A percentile compares a stretch with the other conserved stretches of the same genome.
Evolutionary conservation across 2,113 vertebrate species (phyloP).

Genomic region (Varanus komodoensis): DNA sequence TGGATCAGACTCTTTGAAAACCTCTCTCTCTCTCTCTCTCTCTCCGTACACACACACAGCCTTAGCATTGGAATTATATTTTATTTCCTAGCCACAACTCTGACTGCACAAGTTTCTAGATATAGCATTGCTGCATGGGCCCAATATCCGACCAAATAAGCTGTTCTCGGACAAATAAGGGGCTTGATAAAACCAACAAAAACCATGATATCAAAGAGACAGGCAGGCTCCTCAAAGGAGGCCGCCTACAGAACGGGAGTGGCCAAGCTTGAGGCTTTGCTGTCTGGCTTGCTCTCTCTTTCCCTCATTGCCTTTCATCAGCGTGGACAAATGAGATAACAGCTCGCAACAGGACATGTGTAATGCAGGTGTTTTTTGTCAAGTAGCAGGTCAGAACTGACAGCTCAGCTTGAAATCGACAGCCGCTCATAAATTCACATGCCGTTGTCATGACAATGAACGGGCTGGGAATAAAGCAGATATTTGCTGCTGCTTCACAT

Average conservation of each 20-base stretch:
- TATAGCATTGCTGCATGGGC: neutral
- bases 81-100: neutral
- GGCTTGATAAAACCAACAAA: fast-evolving
- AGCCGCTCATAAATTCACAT: conserved; percentile 35
- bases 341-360: neutral
- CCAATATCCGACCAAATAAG: neutral
- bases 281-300: neutral
- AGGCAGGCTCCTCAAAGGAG: neutral
- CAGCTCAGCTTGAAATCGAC: neutral
- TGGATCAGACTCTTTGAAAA: neutral
- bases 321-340: neutral
- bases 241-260: neutral
- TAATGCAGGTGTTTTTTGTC: neutral
- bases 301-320: fast-evolving
- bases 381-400: conserved; percentile 28
- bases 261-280: neutral
- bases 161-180: neutral
- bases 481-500: conserved; percentile 26
- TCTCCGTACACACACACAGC: no score
- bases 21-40: neutral
- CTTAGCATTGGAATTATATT: neutral
- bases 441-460: conserved; percentile 52
- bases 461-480: neutral
- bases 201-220: neutral
- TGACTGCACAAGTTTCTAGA: neutral